phyloP scores from a whole-genome alignment of 2,797 vertebrate species.

The Liparis tanakae region DNA sequence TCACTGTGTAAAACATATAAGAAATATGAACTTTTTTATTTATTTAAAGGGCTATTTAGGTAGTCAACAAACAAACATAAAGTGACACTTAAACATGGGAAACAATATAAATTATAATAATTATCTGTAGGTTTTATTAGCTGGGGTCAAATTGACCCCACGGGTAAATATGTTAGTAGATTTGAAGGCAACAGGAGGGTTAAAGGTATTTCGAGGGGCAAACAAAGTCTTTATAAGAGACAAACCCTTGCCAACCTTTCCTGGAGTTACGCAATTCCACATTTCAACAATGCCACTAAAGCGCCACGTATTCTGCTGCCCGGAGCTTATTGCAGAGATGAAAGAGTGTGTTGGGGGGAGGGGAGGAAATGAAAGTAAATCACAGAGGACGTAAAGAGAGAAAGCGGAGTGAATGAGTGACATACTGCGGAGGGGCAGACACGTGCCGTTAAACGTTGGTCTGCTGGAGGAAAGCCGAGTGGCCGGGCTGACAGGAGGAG shows the following conservation, averaged over 20 bases:
- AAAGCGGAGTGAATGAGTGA: conserved; percentile 52
- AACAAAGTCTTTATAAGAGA: conserved; percentile 41
- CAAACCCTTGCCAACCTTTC: conserved; percentile 38
- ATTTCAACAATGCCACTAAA: conserved; percentile 66
- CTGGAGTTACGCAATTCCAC: conserved; percentile 52
- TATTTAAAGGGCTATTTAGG: too few species aligned
- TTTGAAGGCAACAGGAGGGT: too few species aligned
- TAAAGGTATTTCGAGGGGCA: conserved; percentile 7
- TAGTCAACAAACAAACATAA: too few species aligned
- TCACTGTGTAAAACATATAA: too few species aligned
- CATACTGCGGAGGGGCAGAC: conserved; percentile 40
- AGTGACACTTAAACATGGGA: too few species aligned
- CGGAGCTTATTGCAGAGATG: conserved; percentile 69
- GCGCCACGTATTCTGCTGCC: conserved; percentile 52
- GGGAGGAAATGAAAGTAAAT: conserved; percentile 52
- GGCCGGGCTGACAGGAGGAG: conserved; percentile 15
- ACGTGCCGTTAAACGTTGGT: conserved; percentile 43
- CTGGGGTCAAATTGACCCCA: too few species aligned
- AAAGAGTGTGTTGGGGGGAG: conserved; percentile 49
- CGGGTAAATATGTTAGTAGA: too few species aligned
- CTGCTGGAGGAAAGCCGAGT: conserved; percentile 47
- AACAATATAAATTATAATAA: too few species aligned
- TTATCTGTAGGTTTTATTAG: too few species aligned
- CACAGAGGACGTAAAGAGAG: conserved; percentile 51
- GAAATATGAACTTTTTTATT: too few species aligned